Evolutionary conservation across 2,113 vertebrate genomes (phyloP).

Genomic region (Lates calcarifer): DNA sequence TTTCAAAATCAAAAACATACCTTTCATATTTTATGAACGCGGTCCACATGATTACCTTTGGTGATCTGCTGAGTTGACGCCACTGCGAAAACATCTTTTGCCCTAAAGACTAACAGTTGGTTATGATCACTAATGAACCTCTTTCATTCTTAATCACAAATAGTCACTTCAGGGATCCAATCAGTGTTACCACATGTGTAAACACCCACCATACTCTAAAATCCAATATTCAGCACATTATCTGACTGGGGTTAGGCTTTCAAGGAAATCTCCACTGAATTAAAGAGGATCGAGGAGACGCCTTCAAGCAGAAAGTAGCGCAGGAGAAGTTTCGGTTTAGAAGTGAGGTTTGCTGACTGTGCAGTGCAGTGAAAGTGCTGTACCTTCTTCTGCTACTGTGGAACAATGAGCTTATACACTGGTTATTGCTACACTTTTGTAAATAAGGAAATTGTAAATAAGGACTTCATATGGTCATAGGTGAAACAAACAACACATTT

Average conservation of each 20-base stretch:
- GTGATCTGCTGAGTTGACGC: conserved; percentile 66
- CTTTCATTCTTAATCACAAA: conserved; percentile 66
- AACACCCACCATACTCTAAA: conserved; percentile 57
- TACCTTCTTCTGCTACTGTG: not conserved
- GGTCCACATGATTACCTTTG: conserved; percentile 58
- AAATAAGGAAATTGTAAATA: not conserved
- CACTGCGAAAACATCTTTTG: conserved; percentile 65
- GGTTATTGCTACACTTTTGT: not conserved
- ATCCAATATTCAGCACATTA: conserved; percentile 69
- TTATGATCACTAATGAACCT: conserved; percentile 74
- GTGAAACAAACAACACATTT: not conserved
- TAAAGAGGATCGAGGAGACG: conserved; percentile 27
- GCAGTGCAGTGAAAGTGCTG: not conserved
- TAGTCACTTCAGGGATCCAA: conserved; percentile 72
- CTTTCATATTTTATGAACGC: conserved; percentile 73
- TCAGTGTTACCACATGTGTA: conserved; percentile 56
- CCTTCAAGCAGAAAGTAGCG: conserved; percentile 36
- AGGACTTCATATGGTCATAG: not conserved
- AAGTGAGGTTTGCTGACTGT: conserved; percentile 58
- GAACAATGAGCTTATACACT: not conserved
- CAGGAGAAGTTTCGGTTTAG: conserved; percentile 8
- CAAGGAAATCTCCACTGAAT: conserved; percentile 42
- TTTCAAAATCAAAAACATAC: conserved; percentile 30
- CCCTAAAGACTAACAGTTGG: conserved; percentile 67
- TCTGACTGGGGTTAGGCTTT: conserved; percentile 52